A percentile compares a stretch with the other conserved stretches of the same genome.
Conservation (phyloP, 2,113 vertebrate genomes). For the Scartelaos histophorus region DNA sequence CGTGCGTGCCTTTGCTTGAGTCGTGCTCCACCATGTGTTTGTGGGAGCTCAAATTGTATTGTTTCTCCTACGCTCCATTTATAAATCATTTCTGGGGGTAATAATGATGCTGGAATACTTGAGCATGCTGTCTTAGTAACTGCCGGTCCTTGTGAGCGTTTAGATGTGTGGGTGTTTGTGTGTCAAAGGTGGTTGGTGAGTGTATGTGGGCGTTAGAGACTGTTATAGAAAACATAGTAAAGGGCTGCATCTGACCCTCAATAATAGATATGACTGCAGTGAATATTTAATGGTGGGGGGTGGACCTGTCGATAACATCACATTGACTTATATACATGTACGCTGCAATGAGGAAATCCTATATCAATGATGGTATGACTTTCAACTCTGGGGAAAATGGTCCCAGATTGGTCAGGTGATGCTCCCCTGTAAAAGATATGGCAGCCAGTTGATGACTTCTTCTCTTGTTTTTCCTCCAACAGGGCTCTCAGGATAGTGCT, state of each 20-base stretch:
- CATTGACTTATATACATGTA: constrained; percentile 23
- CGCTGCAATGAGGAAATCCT: constrained; percentile 55
- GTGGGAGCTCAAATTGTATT: constrained; percentile 29
- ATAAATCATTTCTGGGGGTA: constrained; percentile 39
- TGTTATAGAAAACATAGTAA: constrained; percentile 61
- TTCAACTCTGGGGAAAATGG: constrained; percentile 48
- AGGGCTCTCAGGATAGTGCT: constrained; percentile 80
- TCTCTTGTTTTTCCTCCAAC: constrained; percentile 26
- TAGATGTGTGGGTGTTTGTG: constrained; percentile 63
- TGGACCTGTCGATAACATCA: constrained; percentile 39
- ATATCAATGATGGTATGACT: constrained; percentile 54
- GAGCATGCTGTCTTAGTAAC: constrained; percentile 45
- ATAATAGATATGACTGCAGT: constrained; percentile 76
- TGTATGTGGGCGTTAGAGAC: constrained; percentile 58
- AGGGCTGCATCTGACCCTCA: constrained; percentile 72
- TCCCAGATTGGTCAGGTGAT: constrained; percentile 39
- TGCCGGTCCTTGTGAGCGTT: constrained; percentile 58
- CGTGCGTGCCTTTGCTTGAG: constrained; percentile 17
- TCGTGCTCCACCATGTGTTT: constrained; percentile 32
- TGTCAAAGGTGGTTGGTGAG: constrained; percentile 64
- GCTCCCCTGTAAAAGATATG: constrained; percentile 42
- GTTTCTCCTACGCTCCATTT: constrained; percentile 34
- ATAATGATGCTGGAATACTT: constrained; percentile 32
- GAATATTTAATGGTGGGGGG: constrained; percentile 74
- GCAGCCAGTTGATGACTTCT: constrained; percentile 30